Conservation (phyloP, 2,888 invertebrate species). For the Mythimna loreyi region DNA sequence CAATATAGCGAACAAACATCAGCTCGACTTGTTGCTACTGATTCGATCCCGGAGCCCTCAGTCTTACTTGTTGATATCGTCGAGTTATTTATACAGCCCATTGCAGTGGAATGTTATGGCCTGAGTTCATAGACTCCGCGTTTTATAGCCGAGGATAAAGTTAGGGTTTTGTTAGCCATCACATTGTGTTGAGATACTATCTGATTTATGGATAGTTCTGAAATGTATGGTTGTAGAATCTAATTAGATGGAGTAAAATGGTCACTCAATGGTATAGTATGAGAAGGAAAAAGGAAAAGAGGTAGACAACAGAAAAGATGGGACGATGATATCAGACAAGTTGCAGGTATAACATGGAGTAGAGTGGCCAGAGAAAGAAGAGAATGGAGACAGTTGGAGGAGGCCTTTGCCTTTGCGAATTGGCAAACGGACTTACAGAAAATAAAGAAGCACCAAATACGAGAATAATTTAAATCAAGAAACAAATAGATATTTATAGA, state of each 20-base stretch:
- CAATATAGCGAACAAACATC: slow-evolving; percentile 44
- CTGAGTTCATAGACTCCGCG: slow-evolving; percentile 7
- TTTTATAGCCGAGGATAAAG: slow-evolving; percentile 41
- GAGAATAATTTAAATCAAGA: too few species aligned
- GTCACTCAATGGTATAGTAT: too few species aligned
- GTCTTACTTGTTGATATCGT: slow-evolving; percentile 48
- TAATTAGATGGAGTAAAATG: background rate
- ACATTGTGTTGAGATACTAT: slow-evolving; percentile 22
- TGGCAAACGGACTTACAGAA: too few species aligned
- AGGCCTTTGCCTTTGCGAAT: too few species aligned
- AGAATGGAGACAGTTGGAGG: too few species aligned
- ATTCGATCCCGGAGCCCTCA: slow-evolving; percentile 29
- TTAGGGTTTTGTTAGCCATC: slow-evolving; percentile 14
- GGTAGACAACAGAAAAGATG: too few species aligned
- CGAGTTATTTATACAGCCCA: slow-evolving; percentile 50
- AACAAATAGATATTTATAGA: too few species aligned
- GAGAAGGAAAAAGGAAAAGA: too few species aligned
- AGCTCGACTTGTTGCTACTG: slow-evolving; percentile 46
- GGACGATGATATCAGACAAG: too few species aligned
- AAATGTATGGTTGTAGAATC: background rate
- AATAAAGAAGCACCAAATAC: too few species aligned
- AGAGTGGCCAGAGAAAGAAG: too few species aligned
- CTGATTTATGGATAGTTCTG: slow-evolving; percentile 4
- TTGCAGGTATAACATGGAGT: too few species aligned
- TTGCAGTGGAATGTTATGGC: slow-evolving; percentile 43